Percentiles rank a stretch among this genome's conserved stretches.
phyloP scores from a whole-genome alignment of 2,113 vertebrate species.

The Jacana jacana region DNA sequence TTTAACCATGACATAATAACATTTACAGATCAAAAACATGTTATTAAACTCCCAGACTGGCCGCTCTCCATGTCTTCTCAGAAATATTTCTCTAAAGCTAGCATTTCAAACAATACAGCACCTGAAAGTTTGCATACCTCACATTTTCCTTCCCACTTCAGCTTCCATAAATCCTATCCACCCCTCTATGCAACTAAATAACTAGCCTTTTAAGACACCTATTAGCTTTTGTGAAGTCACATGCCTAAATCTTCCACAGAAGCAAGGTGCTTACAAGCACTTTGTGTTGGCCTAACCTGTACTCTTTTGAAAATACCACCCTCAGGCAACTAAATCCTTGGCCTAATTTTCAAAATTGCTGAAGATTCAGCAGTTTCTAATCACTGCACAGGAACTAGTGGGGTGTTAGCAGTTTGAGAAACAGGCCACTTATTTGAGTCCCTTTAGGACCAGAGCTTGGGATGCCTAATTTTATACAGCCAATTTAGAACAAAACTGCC shows the following conservation, averaged over 20 bases:
- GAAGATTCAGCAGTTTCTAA: conserved; percentile 41
- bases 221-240: not conserved
- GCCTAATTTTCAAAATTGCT: conserved; percentile 46
- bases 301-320: conserved; percentile 27
- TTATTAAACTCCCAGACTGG: not conserved
- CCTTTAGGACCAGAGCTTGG: not conserved
- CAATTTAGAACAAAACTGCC: not conserved
- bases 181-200: not conserved
- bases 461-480: not conserved
- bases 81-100: not conserved
- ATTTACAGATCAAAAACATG: conserved; percentile 23
- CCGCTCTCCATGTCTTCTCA: not conserved
- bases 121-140: not conserved
- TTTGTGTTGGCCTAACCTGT: not conserved
- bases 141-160: not conserved
- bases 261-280: conserved; percentile 6
- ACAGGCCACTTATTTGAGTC: not conserved
- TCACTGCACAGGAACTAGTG: not conserved
- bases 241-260: not conserved
- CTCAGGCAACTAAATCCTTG: not conserved
- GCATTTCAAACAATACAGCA: not conserved
- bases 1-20: conserved; percentile 4
- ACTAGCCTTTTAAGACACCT: not conserved
- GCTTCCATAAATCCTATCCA: not conserved
- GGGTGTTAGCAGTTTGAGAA: conserved; percentile 2